These are phyloP conservation scores for Sebastes nivosus DNA, from an alignment of 2,797 vertebrate genomes.

Conservation along the genomic window DNA sequence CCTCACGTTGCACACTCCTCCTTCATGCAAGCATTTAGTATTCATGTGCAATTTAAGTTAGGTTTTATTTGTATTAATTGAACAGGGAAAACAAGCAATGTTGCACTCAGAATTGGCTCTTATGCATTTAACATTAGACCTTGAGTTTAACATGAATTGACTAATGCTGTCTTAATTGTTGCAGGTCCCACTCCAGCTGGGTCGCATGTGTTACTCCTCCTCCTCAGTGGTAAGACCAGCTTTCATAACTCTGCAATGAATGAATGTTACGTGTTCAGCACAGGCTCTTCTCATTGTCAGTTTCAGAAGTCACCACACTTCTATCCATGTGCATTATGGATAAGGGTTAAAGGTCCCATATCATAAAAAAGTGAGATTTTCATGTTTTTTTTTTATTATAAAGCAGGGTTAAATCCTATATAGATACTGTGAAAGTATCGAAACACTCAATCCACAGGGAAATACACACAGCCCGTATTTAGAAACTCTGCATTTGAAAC, in stretches of 20 bases:
- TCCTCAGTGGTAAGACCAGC: constrained; percentile 81
- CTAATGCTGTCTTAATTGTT: constrained; percentile 30
- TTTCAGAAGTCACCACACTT: neutral
- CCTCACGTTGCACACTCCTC: constrained; percentile 24
- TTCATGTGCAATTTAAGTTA: neutral
- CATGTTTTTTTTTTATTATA: too few species aligned
- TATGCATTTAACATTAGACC: neutral
- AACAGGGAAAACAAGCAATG: neutral
- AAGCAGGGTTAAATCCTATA: rapidly evolving
- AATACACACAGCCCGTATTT: too few species aligned
- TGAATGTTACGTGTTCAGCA: neutral
- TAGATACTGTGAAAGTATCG: too few species aligned
- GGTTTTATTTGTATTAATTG: neutral
- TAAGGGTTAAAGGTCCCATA: too few species aligned
- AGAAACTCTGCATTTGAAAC: too few species aligned
- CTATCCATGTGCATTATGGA: too few species aligned
- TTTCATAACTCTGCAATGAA: neutral
- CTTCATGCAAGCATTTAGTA: neutral
- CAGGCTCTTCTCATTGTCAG: neutral
- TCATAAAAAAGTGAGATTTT: too few species aligned
- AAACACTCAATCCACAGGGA: too few species aligned
- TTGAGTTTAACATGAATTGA: neutral
- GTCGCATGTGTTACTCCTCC: constrained; percentile 78
- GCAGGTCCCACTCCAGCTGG: constrained; percentile 78
- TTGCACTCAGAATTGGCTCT: neutral